Evolutionary conservation across 2,113 vertebrate genomes (phyloP), one percentile per base, ranked within the genome.

Genomic region (Ptyas mucosa): DNA sequence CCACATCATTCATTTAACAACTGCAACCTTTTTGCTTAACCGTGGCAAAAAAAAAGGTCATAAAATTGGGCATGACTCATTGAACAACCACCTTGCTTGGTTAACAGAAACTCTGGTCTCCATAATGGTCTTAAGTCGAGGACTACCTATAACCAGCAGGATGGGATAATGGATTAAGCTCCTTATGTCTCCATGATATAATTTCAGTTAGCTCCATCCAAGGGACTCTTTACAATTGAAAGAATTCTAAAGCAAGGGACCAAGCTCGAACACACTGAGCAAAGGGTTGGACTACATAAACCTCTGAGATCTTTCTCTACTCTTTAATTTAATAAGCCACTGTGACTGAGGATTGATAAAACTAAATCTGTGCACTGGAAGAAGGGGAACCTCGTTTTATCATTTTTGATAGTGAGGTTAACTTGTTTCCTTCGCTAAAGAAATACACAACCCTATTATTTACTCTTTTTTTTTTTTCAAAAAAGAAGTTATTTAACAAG

Each of bases 401-500:
- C 75, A 39, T 81, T 69, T 61, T 46, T 61, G 81, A 81, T 43
- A 43, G 34, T 81, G 34, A 81, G 21, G 34, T 86, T 93, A 61
- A 64, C 75, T 93, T 87, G 89, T 93, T 93, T 87, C 89, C 81
- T 93, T 90, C 21, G 39, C 55, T 81, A 54, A 90, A 90, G 89
- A 87, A 58, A 49, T 64, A 55, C 61, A 93, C 49, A 90, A 61
- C 81, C 89, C n/a, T 49, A 51, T 90, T 93, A 89, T 90, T 93
- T 93, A 90, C 81, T 86, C 87, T 53, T 85, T 55, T 58, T 8
- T 86, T 90, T 52, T 85, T 54, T 58, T 7, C 1, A 26, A 53
- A 93, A 90, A 86, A 23, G 53, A 89, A 10, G n/a, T 43, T 92
- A 90, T 90, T 93, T 93, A 93, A 93, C 81, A 93, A 93, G 89